These are phyloP conservation scores for Thryonomys swinderianus DNA, from an alignment of 2,113 vertebrate species.

Conservation along the genomic window DNA sequence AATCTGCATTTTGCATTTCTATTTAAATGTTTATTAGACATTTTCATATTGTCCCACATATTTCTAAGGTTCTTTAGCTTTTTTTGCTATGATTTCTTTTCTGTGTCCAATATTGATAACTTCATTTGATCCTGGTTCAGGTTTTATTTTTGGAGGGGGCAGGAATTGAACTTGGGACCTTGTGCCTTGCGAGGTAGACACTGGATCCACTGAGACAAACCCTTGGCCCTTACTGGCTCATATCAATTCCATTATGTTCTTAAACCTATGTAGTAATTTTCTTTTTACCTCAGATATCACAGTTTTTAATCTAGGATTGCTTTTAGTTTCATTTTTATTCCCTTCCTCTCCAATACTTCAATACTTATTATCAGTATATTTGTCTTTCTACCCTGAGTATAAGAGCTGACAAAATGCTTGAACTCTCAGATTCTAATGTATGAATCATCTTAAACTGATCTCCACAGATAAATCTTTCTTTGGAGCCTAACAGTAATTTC, in stretches of 20 bases:
- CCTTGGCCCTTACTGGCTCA: background rate
- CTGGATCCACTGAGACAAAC: too few relatives aligned
- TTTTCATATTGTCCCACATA: background rate
- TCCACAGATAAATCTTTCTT: background rate
- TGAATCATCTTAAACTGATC: background rate
- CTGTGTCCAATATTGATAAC: background rate
- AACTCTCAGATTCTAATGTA: background rate
- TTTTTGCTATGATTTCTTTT: background rate
- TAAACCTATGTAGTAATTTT: background rate
- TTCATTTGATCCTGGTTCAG: background rate
- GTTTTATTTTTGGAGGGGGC: background rate
- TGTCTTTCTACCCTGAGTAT: background rate
- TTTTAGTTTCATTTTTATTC: constrained; percentile 20
- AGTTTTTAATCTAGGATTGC: background rate
- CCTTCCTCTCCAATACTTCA: background rate
- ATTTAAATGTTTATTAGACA: background rate
- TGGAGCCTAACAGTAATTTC: background rate
- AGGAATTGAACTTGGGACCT: too few relatives aligned
- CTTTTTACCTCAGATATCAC: background rate
- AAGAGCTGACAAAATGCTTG: background rate
- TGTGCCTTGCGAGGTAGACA: too few relatives aligned
- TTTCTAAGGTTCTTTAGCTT: background rate
- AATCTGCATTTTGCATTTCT: background rate
- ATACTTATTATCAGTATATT: background rate
- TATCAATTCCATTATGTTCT: background rate